Percentiles rank a stretch among this genome's conserved stretches.
phyloP scores from a whole-genome alignment of 2,113 vertebrate species.

The cat (Felis catus) region DNA sequence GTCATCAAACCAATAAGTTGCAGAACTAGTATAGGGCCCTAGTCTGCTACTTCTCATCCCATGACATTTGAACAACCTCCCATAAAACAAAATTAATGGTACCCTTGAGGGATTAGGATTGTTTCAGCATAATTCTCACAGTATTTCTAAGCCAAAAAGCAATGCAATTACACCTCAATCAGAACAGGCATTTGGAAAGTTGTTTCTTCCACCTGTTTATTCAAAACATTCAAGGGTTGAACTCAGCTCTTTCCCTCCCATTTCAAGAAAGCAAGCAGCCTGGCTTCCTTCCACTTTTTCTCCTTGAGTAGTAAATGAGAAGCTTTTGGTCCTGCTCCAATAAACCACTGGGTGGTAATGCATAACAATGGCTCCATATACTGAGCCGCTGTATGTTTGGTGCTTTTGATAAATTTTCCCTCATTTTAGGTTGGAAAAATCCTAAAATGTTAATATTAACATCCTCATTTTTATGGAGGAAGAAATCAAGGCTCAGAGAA shows the following conservation, averaged over 20 bases:
- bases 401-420: constrained; percentile 9
- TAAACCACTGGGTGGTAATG: background rate
- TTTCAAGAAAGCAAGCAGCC: background rate
- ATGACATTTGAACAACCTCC: background rate
- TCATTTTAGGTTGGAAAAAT: constrained; percentile 49
- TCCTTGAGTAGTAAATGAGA: background rate
- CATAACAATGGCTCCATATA: background rate
- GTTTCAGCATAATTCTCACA: background rate
- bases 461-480: constrained; percentile 36
- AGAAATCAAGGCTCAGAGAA: constrained; percentile 46
- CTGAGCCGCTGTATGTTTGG: background rate
- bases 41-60: background rate
- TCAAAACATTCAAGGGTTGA: constrained; percentile 3
- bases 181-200: constrained; percentile 4
- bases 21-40: background rate
- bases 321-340: background rate
- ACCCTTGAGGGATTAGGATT: background rate
- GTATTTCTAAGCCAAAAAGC: constrained; percentile 28
- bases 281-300: background rate
- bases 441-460: background rate
- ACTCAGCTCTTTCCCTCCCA: background rate
- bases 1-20: background rate
- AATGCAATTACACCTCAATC: background rate
- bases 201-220: background rate
- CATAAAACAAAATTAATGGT: background rate